Conservation (phyloP, 64 coral and sea anemone species). For the Trachythela sp. region DNA sequence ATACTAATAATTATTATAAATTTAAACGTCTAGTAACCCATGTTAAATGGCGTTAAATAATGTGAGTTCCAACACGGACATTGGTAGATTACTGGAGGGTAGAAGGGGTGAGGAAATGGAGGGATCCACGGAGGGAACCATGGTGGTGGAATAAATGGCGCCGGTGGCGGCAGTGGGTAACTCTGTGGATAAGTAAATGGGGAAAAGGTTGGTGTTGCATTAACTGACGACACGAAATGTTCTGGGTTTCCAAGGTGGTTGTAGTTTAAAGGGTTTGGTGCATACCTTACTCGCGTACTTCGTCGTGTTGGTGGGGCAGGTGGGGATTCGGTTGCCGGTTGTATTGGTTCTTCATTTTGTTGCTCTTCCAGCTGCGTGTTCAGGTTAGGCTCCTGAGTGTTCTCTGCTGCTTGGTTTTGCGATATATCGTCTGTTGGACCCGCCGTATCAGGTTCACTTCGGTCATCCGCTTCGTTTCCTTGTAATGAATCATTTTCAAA, state of each 20-base stretch:
- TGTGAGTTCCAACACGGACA: conserved; percentile 11
- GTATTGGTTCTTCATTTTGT: background rate
- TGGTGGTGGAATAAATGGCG: background rate
- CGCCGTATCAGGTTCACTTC: background rate
- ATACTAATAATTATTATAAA: background rate
- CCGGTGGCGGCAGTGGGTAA: background rate
- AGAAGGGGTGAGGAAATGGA: too few species aligned
- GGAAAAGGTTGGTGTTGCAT: background rate
- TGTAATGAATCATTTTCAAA: background rate
- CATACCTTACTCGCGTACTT: background rate
- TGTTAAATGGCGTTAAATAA: too few species aligned
- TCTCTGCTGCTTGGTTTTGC: background rate
- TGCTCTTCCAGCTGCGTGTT: background rate
- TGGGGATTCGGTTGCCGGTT: background rate
- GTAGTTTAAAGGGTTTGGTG: background rate
- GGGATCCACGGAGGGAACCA: too few species aligned
- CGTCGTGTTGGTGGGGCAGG: background rate
- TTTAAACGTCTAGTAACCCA: background rate
- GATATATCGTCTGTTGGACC: background rate
- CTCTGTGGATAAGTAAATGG: background rate
- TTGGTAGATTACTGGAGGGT: background rate
- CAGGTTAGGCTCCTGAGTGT: background rate
- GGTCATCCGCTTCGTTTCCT: background rate
- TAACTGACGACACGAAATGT: background rate
- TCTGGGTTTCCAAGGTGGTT: conserved; percentile 4